Evolutionary conservation across 1,140 invertebrate species (phyloP).

Genomic region (Drosophila equinoxialis): DNA sequence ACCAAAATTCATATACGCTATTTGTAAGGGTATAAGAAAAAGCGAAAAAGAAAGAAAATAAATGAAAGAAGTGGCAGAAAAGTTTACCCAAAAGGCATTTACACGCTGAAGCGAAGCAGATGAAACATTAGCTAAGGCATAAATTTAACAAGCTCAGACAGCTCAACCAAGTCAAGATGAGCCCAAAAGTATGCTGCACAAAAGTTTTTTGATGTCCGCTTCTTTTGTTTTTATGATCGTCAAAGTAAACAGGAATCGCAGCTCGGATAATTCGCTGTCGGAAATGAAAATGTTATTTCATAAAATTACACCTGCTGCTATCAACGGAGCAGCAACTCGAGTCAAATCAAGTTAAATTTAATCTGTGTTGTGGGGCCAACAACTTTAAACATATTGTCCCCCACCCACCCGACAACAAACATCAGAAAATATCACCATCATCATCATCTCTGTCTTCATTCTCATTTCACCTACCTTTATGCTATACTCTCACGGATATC

Average conservation of each 20-base stretch:
- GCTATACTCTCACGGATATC: conserved; percentile 49
- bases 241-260: conserved; percentile 74
- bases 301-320: conserved; percentile 66
- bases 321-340: conserved; percentile 18
- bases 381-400: conserved; percentile 48
- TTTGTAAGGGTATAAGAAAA: background rate
- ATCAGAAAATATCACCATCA: background rate
- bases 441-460: conserved; percentile 24
- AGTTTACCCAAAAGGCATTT: conserved; percentile 32
- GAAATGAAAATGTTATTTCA: conserved; percentile 69
- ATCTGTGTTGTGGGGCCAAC: conserved; percentile 52
- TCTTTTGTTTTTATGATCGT: conserved; percentile 52
- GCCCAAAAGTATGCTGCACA: conserved; percentile 44
- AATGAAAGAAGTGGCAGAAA: conserved; percentile 1
- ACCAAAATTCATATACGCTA: too few species aligned
- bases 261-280: conserved; percentile 24
- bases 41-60: background rate
- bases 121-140: conserved; percentile 55
- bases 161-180: conserved; percentile 7
- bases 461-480: conserved; percentile 26
- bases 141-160: conserved; percentile 71
- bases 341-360: conserved; percentile 43
- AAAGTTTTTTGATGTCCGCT: conserved; percentile 23
- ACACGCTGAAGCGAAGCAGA: conserved; percentile 33
- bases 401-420: too few species aligned